Base-by-base conservation (phyloP, 2,797 vertebrate species). In the Sciurus carolinensis region DNA sequence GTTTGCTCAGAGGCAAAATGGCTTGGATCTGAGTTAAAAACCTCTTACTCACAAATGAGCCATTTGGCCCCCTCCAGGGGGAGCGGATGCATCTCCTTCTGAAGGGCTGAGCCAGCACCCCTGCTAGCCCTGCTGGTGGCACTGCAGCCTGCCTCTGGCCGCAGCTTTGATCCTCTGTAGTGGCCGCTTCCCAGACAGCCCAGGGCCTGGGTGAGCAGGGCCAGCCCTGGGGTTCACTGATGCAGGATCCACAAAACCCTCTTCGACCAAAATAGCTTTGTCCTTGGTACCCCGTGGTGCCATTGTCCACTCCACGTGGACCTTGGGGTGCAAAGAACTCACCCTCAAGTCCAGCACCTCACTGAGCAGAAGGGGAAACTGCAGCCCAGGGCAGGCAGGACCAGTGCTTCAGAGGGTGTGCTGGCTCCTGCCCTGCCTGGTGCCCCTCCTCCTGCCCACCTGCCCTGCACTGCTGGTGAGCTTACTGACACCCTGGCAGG, bases 1-100 rank as follows among this genome's bases (percentile, higher is more conserved):
- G 7, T 91, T 89, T 95, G 94, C 90, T 47, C 84, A 59, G 86
- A 96, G 91, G 77, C 97, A 94, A 91, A 96, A 82, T 33, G 44
- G 83, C 91, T 69, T 88, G 73, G 87, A 86, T 95, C 76, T 54
- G 72, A 83, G 91, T 72, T 92, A 85, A 94, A 90, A 95, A 88
- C 64, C 39, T 90, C 84, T 75, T 42, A 0, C 69, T 90, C 67
- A 36, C 33, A 85, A 93, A 92, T 28, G 86, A 96, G 87, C 87
- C 20, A 1, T 33, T 62, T 1, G 1, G 87, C 33, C 50, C 67
- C 77, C 12, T 10, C 22, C 0, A 18, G 6, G 33, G 81, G 83
- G 3, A 17, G 39, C 2, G 59, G 83, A 50, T 7, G 4, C 12
- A 0, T n/a, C 1, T 5, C 30, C 71, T 67, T 66, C 84, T 1